phyloP scores from a whole-genome alignment of 2,888 invertebrate species.

The Ormyrus labotus region DNA sequence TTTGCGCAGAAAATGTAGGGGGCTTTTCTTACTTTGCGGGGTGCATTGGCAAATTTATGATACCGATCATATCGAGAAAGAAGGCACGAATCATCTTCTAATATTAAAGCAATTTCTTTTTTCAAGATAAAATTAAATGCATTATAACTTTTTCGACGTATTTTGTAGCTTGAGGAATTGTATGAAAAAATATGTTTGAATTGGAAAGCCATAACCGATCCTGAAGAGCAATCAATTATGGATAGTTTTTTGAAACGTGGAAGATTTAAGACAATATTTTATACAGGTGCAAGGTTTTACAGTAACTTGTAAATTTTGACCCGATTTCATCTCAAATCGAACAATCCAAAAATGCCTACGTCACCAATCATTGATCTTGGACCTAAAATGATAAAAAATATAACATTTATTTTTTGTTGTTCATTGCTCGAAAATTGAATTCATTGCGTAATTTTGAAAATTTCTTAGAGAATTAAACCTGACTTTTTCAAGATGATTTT shows the following conservation, averaged over 20 bases:
- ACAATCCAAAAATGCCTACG: too few relatives aligned
- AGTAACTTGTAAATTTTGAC: not conserved
- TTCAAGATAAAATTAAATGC: not conserved
- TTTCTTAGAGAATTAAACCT: not conserved
- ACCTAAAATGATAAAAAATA: not conserved
- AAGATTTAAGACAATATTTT: not conserved
- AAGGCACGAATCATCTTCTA: not conserved
- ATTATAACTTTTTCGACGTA: not conserved
- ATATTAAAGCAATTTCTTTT: not conserved
- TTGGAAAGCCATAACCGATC: not conserved
- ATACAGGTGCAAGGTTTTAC: not conserved
- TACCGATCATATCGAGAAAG: not conserved
- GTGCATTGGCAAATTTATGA: not conserved
- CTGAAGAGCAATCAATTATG: not conserved
- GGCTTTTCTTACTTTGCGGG: not conserved
- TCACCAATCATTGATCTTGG: not conserved
- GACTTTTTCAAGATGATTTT: too few relatives aligned
- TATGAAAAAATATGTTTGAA: not conserved
- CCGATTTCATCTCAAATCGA: too few relatives aligned
- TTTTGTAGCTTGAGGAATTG: not conserved
- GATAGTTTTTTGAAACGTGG: not conserved
- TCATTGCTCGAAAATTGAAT: not conserved
- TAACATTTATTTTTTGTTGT: not conserved
- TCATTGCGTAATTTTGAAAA: not conserved
- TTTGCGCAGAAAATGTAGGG: not conserved